These are phyloP conservation scores for Anableps anableps DNA, from an alignment of 2,797 vertebrate species.

Conservation along the genomic window DNA sequence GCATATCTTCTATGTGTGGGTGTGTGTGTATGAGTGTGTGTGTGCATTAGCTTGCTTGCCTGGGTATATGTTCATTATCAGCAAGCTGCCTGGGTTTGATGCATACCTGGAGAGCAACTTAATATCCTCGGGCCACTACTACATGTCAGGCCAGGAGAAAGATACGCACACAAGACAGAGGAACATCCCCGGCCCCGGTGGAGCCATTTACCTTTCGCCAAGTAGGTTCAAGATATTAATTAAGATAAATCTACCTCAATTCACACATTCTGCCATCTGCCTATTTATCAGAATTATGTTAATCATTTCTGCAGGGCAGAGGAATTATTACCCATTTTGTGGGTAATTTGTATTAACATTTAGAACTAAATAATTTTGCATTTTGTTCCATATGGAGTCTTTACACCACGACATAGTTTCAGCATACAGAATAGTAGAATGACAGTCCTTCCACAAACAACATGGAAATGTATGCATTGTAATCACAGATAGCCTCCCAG, in stretches of 20 bases:
- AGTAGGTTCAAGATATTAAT: slow-evolving; percentile 99
- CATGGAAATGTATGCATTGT: slow-evolving; percentile 69
- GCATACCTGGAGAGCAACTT: slow-evolving; percentile 82
- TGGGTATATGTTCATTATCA: slow-evolving; percentile 73
- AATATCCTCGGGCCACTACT: slow-evolving; percentile 81
- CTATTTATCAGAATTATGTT: slow-evolving; percentile 99
- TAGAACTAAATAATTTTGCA: slow-evolving; percentile 97
- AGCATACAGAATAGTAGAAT: slow-evolving; percentile 66
- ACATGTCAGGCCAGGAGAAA: slow-evolving; percentile 70
- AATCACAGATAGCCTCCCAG: slow-evolving; percentile 57
- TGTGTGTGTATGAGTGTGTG: slow-evolving; percentile 45
- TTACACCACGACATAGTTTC: slow-evolving; percentile 75
- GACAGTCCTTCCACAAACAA: slow-evolving; percentile 68
- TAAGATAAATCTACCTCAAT: slow-evolving; percentile 99
- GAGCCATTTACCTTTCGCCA: slow-evolving; percentile 95
- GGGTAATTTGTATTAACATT: slow-evolving; percentile 99
- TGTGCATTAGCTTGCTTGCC: slow-evolving; percentile 47
- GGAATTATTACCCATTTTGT: slow-evolving; percentile 99
- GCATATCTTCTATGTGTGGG: slow-evolving; percentile 30
- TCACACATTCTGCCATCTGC: slow-evolving; percentile 98
- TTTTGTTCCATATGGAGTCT: slow-evolving; percentile 88
- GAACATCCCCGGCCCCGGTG: slow-evolving; percentile 83
- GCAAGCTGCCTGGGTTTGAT: slow-evolving; percentile 77
- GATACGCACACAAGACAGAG: slow-evolving; percentile 76
- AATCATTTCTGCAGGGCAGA: slow-evolving; percentile 99